Conservation (phyloP, 2,113 vertebrate genomes). For the Syngnathus typhle region DNA sequence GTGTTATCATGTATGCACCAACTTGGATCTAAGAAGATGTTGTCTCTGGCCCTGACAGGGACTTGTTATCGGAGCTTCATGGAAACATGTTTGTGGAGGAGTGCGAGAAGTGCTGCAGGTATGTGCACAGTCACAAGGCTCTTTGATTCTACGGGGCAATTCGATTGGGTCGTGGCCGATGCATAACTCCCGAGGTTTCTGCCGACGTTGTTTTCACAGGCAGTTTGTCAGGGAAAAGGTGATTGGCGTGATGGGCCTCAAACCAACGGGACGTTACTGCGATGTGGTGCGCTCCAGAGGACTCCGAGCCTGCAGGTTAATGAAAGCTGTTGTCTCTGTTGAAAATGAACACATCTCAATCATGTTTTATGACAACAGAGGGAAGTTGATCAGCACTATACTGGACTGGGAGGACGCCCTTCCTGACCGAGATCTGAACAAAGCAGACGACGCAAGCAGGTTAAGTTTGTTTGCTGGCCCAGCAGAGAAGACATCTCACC, state of each 20-base stretch:
- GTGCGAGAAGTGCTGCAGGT: conserved; percentile 94
- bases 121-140: conserved; percentile 37
- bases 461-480: conserved; percentile 34
- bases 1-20: not conserved
- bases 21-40: conserved; percentile 6
- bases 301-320: conserved; percentile 87
- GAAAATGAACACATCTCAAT: not conserved
- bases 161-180: not conserved
- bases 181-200: not conserved
- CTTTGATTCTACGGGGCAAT: not conserved
- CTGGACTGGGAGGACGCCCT: conserved; percentile 96
- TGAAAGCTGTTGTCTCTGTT: not conserved
- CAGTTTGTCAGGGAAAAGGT: conserved; percentile 88
- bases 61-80: conserved; percentile 89
- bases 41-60: conserved; percentile 62
- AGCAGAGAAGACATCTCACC: not conserved
- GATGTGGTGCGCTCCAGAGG: conserved; percentile 85
- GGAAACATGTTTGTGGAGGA: conserved; percentile 99
- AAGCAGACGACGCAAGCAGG: conserved; percentile 89
- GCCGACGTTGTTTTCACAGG: conserved; percentile 58
- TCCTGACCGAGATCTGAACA: conserved; percentile 82
- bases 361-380: conserved; percentile 62
- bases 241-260: conserved; percentile 94
- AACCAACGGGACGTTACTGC: conserved; percentile 85
- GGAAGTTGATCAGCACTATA: conserved; percentile 88